phyloP scores from a whole-genome alignment of 1,140 invertebrate genomes.

The Paracyclopina nana region DNA sequence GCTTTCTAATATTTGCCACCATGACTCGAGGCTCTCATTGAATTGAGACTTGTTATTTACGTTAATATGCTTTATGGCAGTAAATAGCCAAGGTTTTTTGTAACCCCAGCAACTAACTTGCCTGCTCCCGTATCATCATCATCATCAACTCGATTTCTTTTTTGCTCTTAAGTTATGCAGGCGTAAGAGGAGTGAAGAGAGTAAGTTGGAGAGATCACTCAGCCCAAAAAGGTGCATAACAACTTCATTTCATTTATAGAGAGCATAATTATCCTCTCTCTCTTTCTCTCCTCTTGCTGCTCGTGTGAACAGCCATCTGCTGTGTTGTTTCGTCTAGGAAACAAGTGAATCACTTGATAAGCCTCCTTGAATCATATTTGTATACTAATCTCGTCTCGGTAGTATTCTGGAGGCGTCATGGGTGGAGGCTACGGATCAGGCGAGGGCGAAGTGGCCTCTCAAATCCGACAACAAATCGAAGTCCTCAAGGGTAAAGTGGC shows the following conservation, averaged over 20 bases:
- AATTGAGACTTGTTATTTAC: no score
- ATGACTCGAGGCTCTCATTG: no score
- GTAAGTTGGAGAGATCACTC: no score
- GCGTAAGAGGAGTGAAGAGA: no score
- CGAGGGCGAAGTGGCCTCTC: not conserved
- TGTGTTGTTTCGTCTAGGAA: not conserved
- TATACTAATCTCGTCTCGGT: not conserved
- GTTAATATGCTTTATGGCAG: no score
- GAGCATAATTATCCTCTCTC: no score
- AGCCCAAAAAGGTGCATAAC: no score
- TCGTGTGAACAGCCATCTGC: not conserved
- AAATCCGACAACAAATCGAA: conserved; percentile 1
- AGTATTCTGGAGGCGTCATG: not conserved
- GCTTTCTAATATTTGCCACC: no score
- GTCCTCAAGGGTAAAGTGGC: not conserved
- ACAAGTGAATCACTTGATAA: not conserved
- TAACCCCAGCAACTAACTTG: not conserved
- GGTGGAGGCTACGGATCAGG: not conserved
- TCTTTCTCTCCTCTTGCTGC: no score
- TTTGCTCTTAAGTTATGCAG: no score
- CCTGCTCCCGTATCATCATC: not conserved
- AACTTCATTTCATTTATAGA: no score
- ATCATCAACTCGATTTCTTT: no score
- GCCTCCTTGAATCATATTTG: not conserved
- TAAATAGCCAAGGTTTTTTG: not conserved